Evolutionary conservation across 2,888 invertebrate species (phyloP).

Genomic region (Argyresthia goedartella): DNA sequence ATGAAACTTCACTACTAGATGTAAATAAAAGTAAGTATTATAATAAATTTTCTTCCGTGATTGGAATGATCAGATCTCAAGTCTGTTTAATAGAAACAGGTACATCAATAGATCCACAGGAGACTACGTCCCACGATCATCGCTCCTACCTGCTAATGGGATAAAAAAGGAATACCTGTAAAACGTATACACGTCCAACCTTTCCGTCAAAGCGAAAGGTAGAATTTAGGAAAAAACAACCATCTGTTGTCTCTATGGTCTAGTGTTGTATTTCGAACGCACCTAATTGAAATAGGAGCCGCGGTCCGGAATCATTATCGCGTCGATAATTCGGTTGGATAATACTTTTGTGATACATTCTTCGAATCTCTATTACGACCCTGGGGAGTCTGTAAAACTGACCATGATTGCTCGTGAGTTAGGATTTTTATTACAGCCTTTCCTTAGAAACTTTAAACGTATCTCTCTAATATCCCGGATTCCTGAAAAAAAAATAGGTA

Average conservation of each 20-base stretch:
- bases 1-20: too few relatives aligned
- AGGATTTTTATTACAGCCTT: too few relatives aligned
- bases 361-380: not conserved
- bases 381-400: too few relatives aligned
- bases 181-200: slow-evolving; percentile 10
- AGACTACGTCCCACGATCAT: slow-evolving; percentile 16
- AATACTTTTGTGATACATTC: slow-evolving; percentile 14
- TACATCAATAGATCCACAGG: slow-evolving; percentile 38
- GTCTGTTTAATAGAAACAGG: slow-evolving; percentile 47
- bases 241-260: slow-evolving; percentile 19
- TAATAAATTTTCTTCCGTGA: too few relatives aligned
- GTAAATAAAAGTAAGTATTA: too few relatives aligned
- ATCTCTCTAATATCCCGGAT: too few relatives aligned
- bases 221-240: slow-evolving; percentile 12
- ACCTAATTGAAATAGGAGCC: slow-evolving; percentile 39
- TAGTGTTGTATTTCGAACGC: slow-evolving; percentile 24
- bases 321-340: slow-evolving; percentile 17
- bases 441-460: too few relatives aligned
- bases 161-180: slow-evolving; percentile 23
- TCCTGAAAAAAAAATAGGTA: too few relatives aligned
- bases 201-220: slow-evolving; percentile 4
- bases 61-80: not conserved
- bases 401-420: too few relatives aligned
- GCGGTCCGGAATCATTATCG: slow-evolving; percentile 22
- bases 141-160: slow-evolving; percentile 33